Evolutionary conservation across 64 coral and sea anemone species (phyloP).

Genomic region (Platygyra sinensis): DNA sequence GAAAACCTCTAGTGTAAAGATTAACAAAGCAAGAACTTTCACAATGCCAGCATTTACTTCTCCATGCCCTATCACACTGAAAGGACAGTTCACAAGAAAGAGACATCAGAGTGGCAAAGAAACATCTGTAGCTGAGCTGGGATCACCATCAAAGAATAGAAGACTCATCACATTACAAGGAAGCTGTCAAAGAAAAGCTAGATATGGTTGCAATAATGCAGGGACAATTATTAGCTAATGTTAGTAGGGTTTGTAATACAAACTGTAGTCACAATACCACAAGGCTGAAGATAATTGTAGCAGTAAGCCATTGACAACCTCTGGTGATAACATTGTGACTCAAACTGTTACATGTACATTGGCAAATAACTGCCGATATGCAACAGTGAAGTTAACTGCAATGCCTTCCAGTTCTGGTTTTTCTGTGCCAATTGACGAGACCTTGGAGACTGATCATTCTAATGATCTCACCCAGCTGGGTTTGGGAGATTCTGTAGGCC

Average conservation of each 20-base stretch:
- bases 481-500: not conserved
- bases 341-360: not conserved
- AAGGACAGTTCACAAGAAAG: slow-evolving; percentile 34
- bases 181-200: not conserved
- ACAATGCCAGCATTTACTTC: slow-evolving; percentile 54
- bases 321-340: not conserved
- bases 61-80: slow-evolving; percentile 64
- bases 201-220: slow-evolving; percentile 1
- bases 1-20: not conserved
- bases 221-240: not conserved
- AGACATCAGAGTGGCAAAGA: slow-evolving; percentile 12
- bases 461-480: not conserved
- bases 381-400: not conserved
- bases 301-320: not conserved
- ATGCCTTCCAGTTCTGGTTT: not conserved
- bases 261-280: not conserved
- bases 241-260: not conserved
- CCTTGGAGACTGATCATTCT: not conserved
- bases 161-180: slow-evolving; percentile 41
- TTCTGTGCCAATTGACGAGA: not conserved
- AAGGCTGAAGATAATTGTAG: not conserved
- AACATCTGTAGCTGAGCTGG: not conserved
- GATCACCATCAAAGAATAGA: slow-evolving; percentile 21
- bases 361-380: not conserved
- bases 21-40: not conserved